These are phyloP conservation scores for Aphodius sticticus DNA, from an alignment of 2,888 invertebrate species.

Conservation along the genomic window DNA sequence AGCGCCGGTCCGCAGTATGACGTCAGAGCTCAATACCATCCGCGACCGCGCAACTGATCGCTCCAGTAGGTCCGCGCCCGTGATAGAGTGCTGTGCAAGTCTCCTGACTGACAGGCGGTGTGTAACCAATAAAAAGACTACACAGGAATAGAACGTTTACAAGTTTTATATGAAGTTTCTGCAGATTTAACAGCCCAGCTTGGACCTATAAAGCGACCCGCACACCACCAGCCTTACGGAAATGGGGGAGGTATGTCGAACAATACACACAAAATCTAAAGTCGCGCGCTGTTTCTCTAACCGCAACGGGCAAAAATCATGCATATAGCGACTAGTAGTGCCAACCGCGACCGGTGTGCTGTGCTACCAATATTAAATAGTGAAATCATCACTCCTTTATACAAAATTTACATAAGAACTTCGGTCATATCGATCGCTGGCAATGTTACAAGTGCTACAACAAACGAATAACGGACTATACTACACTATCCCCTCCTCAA, in stretches of 20 bases:
- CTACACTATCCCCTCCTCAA: neutral
- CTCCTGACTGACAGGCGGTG: slow-evolving; percentile 35
- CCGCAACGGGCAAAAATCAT: neutral
- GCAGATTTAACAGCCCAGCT: slow-evolving; percentile 35
- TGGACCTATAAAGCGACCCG: slow-evolving; percentile 37
- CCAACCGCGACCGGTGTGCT: neutral
- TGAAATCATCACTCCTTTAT: no score
- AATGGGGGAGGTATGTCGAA: slow-evolving; percentile 57
- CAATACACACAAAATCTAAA: neutral
- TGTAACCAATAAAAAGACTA: slow-evolving; percentile 18
- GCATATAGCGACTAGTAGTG: neutral
- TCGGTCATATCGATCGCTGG: neutral
- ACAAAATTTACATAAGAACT: neutral
- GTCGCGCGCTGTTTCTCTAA: neutral
- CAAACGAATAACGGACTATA: neutral
- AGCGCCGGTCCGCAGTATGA: slow-evolving; percentile 70
- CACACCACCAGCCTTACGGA: slow-evolving; percentile 41
- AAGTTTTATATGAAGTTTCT: slow-evolving; percentile 35
- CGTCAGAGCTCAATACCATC: slow-evolving; percentile 65
- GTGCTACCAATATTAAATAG: neutral
- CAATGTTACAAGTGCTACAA: neutral
- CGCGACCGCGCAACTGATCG: slow-evolving; percentile 57
- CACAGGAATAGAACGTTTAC: slow-evolving; percentile 12
- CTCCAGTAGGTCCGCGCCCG: slow-evolving; percentile 70
- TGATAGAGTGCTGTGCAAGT: slow-evolving; percentile 70